Evolutionary conservation across 2,113 vertebrate genomes (phyloP).

Genomic region (Pongo pygmaeus): DNA sequence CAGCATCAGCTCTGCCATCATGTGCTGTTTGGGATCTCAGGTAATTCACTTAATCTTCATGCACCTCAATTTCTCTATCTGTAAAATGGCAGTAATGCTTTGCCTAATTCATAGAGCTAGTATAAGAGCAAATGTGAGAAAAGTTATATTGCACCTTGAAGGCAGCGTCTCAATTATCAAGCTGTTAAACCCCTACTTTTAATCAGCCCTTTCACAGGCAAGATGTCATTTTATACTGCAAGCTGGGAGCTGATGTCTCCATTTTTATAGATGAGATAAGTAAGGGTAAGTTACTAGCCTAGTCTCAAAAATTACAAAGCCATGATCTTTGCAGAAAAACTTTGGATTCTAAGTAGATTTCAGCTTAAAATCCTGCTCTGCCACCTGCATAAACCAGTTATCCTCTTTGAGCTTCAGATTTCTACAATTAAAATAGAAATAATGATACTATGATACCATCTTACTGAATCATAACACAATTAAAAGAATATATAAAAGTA

Average conservation of each 20-base stretch:
- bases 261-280: not conserved
- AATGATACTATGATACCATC: not conserved
- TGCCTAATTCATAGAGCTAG: not conserved
- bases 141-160: not conserved
- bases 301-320: not conserved
- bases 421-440: not conserved
- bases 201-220: not conserved
- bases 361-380: not conserved
- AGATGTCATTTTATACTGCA: not conserved
- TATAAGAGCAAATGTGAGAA: not conserved
- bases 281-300: not conserved
- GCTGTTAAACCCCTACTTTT: not conserved
- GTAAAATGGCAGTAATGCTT: not conserved
- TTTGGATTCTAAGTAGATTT: not conserved
- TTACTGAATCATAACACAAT: not conserved
- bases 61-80: not conserved
- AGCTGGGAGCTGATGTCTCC: not conserved
- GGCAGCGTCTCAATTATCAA: not conserved
- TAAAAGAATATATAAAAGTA: not conserved
- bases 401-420: not conserved
- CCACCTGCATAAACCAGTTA: not conserved
- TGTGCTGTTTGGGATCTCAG: not conserved
- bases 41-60: not conserved
- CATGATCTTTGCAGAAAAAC: not conserved
- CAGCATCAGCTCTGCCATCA: not conserved